Base-by-base conservation (phyloP, 2,113 vertebrate species). In the Pseudopipra pipra region DNA sequence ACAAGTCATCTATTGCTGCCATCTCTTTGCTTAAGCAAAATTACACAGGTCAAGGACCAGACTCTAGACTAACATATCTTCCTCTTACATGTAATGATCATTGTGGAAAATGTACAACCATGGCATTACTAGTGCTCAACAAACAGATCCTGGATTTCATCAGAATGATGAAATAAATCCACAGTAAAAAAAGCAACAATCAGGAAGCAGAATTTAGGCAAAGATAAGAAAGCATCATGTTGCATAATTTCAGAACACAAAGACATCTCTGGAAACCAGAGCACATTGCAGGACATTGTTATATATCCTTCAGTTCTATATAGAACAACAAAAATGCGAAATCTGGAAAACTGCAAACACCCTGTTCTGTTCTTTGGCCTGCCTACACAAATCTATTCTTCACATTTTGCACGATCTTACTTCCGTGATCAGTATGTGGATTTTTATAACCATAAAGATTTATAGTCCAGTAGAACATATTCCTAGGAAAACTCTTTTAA, bases 401-500 rank as follows among this genome's bases (percentile, higher is more conserved):
- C 17, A 27, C 3, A 58, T 21, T 54, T 84, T 62, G 23, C 68
- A 83, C 0, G 2, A 54, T 71, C 54, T 73, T 47, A 63, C 33
- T 91, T 91, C 59, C 35, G 33, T 44, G 70, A 87, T 79, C 87
- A 82, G 20, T 75, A 68, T 47, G 85, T 5, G 20, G 7, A 18
- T 94, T 92, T 84, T 90, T 72, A 70, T 68, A 82, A 54, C 14
- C 23, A 80, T 27, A 58, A 81, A 51, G 24, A 92, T 90, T 92
- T 92, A 78, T 83, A 73, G 49, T 37, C 41, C 37, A 2, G 3
- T 59, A 82, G 51, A 84, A 67, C 28, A 20, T 55, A 66, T 96
- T 77, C 91, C 72, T 83, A 94, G 90, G 90, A 93, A 96, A 95
- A 49, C 66, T 73, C 5, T 75, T 87, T 75, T 79, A 35, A 79